These are phyloP conservation scores for Neoarius graeffei DNA, from an alignment of 2,113 vertebrate genomes.

Conservation along the genomic window DNA sequence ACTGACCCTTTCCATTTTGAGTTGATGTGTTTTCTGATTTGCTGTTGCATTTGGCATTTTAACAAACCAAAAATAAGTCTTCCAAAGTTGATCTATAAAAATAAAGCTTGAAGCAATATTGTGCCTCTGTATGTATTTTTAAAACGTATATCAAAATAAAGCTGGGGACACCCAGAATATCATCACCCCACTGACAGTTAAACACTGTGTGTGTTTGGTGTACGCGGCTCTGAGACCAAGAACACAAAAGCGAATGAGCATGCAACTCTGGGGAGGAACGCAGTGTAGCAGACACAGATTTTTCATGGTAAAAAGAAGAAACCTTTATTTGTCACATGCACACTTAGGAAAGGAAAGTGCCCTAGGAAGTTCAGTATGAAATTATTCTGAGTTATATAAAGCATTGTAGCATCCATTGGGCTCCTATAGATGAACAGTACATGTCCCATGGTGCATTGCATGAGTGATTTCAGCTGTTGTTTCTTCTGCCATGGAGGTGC, in stretches of 20 bases:
- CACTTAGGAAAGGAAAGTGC: neutral
- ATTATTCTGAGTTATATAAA: neutral
- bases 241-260: no score
- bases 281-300: no score
- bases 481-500: neutral
- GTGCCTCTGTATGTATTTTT: neutral
- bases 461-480: neutral
- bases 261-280: no score
- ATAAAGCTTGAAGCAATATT: neutral
- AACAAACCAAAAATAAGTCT: neutral
- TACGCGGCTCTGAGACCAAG: no score
- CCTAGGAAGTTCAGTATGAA: neutral
- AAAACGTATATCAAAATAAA: neutral
- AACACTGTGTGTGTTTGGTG: no score
- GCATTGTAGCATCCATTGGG: neutral
- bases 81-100: neutral
- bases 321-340: no score
- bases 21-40: neutral
- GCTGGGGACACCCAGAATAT: neutral
- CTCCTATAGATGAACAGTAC: neutral
- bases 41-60: neutral
- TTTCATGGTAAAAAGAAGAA: no score
- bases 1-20: neutral
- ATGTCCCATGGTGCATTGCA: neutral
- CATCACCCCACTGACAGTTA: neutral